Base-by-base conservation (phyloP, 2,113 vertebrate species). In the Macquaria australasica region DNA sequence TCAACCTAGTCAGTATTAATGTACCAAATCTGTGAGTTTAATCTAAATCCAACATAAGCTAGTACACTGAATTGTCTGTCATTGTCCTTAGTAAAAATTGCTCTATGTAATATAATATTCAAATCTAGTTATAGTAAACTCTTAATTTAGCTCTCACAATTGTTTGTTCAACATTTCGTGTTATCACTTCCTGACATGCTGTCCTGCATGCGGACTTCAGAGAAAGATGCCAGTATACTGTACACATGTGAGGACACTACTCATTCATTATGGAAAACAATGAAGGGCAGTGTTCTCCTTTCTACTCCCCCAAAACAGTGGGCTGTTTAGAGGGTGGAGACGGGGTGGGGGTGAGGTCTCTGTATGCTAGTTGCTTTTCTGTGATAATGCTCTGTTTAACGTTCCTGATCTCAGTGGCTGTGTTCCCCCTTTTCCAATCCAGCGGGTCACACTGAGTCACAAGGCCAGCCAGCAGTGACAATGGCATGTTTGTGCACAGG, bases 381-480 rank as follows among this genome's bases (percentile, higher is more conserved):
- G 21, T 88, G 90, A 93, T 93, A 90, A 91, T 81, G 77, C 84
- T 90, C 88, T 79, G 84, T 91, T 92, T 87, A 91, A 90, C 66
- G 80, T 88, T 85, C 77, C 88, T 87, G 79, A 89, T 91, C 90
- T 91, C 81, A 83, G 55, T 79, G 81, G 78, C 85, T 87, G 89
- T 74, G 71, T 88, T 87, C 89, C 85, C 79, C 79, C 82, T 85
- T 85, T 87, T 87, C 78, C 80, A 83, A 92, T 92, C 84, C 81
- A 86, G 83, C 34, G 66, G 91, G 91, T 93, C 93, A 94, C 91
- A 93, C 88, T 93, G 88, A 93, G 92, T 95, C 95, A 96, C 93
- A 95, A 96, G 95, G 90, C 89, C 92, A 78, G 82, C 79, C 86
- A 66, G 87, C 39, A 58, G 85, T 92, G 93, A 96, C 95, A 95